Evolutionary conservation across 2,888 invertebrate genomes (phyloP).

Genomic region (Dasysyrphus albostriatus): DNA sequence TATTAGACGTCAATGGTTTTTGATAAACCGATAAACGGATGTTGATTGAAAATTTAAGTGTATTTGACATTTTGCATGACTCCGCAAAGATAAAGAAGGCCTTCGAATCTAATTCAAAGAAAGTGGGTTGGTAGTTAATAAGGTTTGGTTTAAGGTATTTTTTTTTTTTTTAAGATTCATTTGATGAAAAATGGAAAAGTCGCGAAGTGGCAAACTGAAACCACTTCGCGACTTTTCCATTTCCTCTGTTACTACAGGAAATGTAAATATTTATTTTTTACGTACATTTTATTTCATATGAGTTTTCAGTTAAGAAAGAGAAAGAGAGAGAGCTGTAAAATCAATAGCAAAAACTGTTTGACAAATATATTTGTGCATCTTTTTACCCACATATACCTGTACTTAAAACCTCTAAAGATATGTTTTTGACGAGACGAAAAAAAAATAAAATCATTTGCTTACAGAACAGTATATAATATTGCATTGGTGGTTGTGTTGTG

Average conservation of each 20-base stretch:
- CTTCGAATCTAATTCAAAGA: background rate
- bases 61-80: slow-evolving; percentile 47
- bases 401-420: background rate
- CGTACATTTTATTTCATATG: slow-evolving; percentile 9
- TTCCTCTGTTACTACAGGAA: background rate
- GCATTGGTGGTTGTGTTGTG: too few relatives aligned
- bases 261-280: slow-evolving; percentile 39
- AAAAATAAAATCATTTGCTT: background rate
- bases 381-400: background rate
- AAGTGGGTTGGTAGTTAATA: background rate
- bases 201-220: too few relatives aligned
- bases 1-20: slow-evolving; percentile 27
- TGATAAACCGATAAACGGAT: slow-evolving; percentile 28
- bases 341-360: slow-evolving; percentile 29
- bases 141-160: background rate
- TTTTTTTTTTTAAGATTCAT: slow-evolving; percentile 4
- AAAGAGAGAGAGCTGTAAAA: slow-evolving; percentile 20
- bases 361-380: slow-evolving; percentile 1
- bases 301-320: background rate
- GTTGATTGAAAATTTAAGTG: slow-evolving; percentile 70
- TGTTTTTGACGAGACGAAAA: background rate
- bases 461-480: too few relatives aligned
- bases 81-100: slow-evolving; percentile 32
- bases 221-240: slow-evolving; percentile 13
- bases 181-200: too few relatives aligned